phyloP scores from a whole-genome alignment of 2,797 vertebrate species.

The Acropternis orthonyx region DNA sequence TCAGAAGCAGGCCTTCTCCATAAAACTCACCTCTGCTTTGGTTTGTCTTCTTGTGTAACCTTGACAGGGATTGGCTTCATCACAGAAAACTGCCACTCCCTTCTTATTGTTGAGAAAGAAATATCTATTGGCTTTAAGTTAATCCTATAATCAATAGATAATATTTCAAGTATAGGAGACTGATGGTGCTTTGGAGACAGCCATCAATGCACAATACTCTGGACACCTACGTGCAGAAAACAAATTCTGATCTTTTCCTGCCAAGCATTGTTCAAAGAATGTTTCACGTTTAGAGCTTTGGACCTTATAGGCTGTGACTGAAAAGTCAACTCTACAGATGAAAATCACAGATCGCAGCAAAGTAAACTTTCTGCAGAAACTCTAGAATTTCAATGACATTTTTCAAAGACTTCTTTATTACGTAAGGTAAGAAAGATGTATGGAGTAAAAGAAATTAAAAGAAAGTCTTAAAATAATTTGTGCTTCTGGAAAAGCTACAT shows the following conservation, averaged over 20 bases:
- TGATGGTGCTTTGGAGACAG: neutral
- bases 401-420: neutral
- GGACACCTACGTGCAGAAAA: neutral
- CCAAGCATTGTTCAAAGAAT: neutral
- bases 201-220: neutral
- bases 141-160: neutral
- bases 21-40: neutral
- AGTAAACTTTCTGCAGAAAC: neutral
- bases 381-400: neutral
- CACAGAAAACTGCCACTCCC: neutral
- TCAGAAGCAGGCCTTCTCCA: neutral
- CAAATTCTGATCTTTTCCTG: neutral
- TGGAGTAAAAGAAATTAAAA: neutral
- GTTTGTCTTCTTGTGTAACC: neutral
- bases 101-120: neutral
- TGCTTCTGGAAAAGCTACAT: neutral
- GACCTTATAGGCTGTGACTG: neutral
- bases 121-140: neutral
- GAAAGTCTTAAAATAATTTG: neutral
- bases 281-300: neutral
- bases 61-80: neutral
- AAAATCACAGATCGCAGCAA: neutral
- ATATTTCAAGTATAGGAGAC: neutral
- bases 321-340: neutral
- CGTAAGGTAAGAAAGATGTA: neutral